These are phyloP conservation scores for Polypedilum pembai DNA, from an alignment of 1,140 invertebrate species.

Conservation along the genomic window DNA sequence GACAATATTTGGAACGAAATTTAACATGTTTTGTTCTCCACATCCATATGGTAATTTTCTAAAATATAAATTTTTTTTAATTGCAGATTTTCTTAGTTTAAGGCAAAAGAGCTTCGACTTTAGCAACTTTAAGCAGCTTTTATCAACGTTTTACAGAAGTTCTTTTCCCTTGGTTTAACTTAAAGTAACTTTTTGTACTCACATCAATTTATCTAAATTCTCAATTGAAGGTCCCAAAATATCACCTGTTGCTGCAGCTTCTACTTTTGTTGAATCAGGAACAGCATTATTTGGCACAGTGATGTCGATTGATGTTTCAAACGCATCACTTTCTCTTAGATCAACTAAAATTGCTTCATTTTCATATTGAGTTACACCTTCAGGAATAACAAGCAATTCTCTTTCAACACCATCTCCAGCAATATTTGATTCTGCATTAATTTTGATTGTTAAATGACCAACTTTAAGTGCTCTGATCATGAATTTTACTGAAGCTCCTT, in stretches of 20 bases:
- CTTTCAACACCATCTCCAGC: constrained; percentile 66
- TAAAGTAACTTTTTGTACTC: too few relatives aligned
- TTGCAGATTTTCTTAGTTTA: too few relatives aligned
- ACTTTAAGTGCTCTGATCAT: constrained; percentile 68
- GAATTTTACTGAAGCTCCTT: constrained; percentile 64
- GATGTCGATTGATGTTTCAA: too few relatives aligned
- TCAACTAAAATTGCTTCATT: constrained; percentile 72
- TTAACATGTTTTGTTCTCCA: constrained; percentile 92
- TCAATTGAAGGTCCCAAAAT: constrained; percentile 66
- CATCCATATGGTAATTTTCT: constrained; percentile 72
- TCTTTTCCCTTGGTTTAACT: too few relatives aligned
- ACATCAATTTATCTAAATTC: constrained; percentile 66
- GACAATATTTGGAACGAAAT: constrained; percentile 85
- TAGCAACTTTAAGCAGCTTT: too few relatives aligned
- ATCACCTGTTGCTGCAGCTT: constrained; percentile 70
- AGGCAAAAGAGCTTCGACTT: too few relatives aligned
- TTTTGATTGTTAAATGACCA: constrained; percentile 66
- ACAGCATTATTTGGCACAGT: constrained; percentile 64
- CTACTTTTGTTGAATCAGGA: constrained; percentile 60
- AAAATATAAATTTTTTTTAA: too few relatives aligned
- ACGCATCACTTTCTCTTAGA: too few relatives aligned
- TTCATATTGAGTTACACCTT: constrained; percentile 67
- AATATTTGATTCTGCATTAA: constrained; percentile 56
- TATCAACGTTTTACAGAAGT: too few relatives aligned
- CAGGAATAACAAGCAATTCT: constrained; percentile 66